phyloP scores from a whole-genome alignment of 2,113 vertebrate genomes.

The Campylomormyrus tamandua region DNA sequence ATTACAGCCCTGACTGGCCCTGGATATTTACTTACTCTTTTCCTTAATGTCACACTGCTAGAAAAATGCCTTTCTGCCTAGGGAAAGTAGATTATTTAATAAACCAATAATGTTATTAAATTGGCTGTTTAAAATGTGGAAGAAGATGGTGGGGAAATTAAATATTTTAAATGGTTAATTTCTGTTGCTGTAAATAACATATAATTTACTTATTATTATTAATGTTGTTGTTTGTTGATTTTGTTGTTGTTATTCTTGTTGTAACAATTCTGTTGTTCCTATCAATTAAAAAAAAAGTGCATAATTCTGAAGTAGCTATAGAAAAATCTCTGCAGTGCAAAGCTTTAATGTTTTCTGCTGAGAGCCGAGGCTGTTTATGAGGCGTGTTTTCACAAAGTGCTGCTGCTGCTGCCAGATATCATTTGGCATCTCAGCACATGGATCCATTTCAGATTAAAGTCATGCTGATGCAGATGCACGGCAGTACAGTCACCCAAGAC shows the following conservation, averaged over 20 bases:
- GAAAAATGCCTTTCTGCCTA: background rate
- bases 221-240: background rate
- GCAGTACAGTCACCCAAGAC: background rate
- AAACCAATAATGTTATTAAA: background rate
- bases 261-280: background rate
- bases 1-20: background rate
- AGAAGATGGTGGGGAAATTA: background rate
- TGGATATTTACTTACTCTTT: background rate
- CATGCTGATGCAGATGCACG: background rate
- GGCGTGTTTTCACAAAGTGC: background rate
- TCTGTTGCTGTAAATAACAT: background rate
- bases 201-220: background rate
- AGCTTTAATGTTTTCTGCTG: slow-evolving; percentile 9
- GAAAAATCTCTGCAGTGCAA: slow-evolving; percentile 3
- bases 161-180: background rate
- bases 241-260: background rate
- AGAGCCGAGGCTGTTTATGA: slow-evolving; percentile 16
- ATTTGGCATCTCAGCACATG: background rate
- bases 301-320: background rate
- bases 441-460: background rate
- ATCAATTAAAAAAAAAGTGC: background rate
- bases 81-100: background rate
- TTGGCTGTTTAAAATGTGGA: background rate
- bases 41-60: background rate
- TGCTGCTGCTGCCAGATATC: background rate